Evolutionary conservation across 2,888 invertebrate species (phyloP).

Genomic region (Operophtera brumata): DNA sequence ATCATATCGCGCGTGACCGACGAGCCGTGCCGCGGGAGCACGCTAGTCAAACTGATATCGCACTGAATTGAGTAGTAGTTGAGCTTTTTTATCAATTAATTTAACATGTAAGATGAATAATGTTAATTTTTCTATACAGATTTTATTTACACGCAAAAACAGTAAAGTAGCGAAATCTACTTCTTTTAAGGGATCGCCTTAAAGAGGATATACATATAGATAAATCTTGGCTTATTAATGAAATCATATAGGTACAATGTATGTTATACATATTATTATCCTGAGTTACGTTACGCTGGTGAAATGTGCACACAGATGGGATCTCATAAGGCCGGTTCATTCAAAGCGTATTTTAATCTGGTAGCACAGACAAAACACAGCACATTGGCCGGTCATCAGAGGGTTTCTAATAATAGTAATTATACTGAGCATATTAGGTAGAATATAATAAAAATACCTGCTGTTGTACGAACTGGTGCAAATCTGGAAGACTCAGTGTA

Average conservation of each 20-base stretch:
- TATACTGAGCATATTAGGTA: no score
- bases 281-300: background rate
- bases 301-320: slow-evolving; percentile 3
- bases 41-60: slow-evolving; percentile 21
- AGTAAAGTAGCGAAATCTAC: slow-evolving; percentile 5
- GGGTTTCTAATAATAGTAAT: no score
- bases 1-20: slow-evolving; percentile 42
- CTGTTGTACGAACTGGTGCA: no score
- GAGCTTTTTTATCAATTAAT: slow-evolving; percentile 27
- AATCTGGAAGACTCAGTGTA: no score
- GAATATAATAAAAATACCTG: no score
- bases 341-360: no score
- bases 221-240: slow-evolving; percentile 25
- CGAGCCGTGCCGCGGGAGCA: slow-evolving; percentile 32
- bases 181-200: slow-evolving; percentile 4
- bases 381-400: no score
- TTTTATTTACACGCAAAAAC: slow-evolving; percentile 10
- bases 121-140: slow-evolving; percentile 11
- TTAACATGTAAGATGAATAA: slow-evolving; percentile 15
- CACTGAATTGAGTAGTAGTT: slow-evolving; percentile 12
- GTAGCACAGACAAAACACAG: no score
- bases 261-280: no score
- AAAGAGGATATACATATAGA: slow-evolving; percentile 18
- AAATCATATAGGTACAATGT: slow-evolving; percentile 16
- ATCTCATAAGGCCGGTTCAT: no score